A percentile compares a stretch with the other conserved stretches of the same genome.
phyloP scores from a whole-genome alignment of 2,797 vertebrate species.

The Clarias laeviceps region DNA sequence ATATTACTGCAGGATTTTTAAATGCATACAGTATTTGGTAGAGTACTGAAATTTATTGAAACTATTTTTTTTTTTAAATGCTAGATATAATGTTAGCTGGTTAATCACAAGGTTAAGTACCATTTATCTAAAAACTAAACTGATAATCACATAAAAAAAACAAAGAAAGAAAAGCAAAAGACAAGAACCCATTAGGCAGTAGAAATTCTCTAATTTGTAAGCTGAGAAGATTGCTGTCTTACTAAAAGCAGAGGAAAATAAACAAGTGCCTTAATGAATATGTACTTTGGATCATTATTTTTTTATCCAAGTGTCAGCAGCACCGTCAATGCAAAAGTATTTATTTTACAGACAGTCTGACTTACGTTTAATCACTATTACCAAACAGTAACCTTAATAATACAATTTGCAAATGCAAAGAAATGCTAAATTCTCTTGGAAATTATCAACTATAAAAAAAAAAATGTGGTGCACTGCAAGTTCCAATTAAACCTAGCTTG shows the following conservation, averaged over 20 bases:
- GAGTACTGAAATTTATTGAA: not conserved
- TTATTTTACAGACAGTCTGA: not conserved
- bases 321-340: not conserved
- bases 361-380: not conserved
- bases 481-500: not conserved
- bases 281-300: not conserved
- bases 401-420: not conserved
- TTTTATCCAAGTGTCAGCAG: too few species aligned
- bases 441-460: not conserved
- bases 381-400: not conserved
- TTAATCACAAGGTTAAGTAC: not conserved
- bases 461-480: not conserved
- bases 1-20: not conserved
- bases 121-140: not conserved
- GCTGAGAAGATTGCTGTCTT: too few species aligned
- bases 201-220: not conserved
- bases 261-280: not conserved
- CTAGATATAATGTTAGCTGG: not conserved
- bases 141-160: not conserved
- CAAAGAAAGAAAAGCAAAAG: not conserved
- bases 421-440: not conserved
- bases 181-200: not conserved
- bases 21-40: not conserved
- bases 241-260: not conserved
- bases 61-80: not conserved